Base-by-base conservation (phyloP, 1,140 invertebrate genomes). In the Pseudomyrmex cubaensis region DNA sequence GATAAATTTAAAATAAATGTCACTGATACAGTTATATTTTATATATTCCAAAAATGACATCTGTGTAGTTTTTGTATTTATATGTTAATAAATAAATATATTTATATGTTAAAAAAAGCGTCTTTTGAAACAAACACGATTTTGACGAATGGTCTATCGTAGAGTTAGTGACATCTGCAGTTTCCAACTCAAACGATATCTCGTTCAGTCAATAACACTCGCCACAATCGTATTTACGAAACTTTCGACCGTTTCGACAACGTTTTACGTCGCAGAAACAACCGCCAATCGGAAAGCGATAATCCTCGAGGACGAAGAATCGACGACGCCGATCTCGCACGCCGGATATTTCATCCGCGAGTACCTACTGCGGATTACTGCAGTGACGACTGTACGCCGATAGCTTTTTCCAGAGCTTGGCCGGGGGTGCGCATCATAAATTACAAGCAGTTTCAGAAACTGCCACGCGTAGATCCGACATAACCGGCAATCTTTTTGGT, bases 391-490 rank as follows among this genome's bases (percentile, higher is more conserved):
- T 20, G 5, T 35, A 77, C 12, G 17, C n/a, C 62, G 62, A 67
- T 77, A 77, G 50, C 74, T 77, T 54, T 77, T 77, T 77, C 62
- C 74, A 17, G 35, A 35, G 48, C 54, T 67, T 77, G 20, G 25
- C 59, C 62, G 35, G 13, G 1, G n/a, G 35, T 48, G 54, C 13
- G 20, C 20, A n/a, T 67, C 48, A 54, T 77, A 77, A 77, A 67
- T 77, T 67, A 66, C 62, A 17, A 66, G 46, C 46, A 67, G 48
- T 77, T 76, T 66, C 74, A 67, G 25, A 44, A 67, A 77, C 62
- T 77, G 48, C 13, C 54, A 20, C 48, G 46, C 73, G 62, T 66
- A 77, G 62, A 67, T 77, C 35, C 48, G n/a, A 64, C 59, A n/a
- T 15, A 25, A 2, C 8, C 25, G 17, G 13, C 50, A 77, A 67